A percentile compares a stretch with the other conserved stretches of the same genome.
Conservation (phyloP, 2,113 vertebrate genomes). For the Cephalopterus ornatus region DNA sequence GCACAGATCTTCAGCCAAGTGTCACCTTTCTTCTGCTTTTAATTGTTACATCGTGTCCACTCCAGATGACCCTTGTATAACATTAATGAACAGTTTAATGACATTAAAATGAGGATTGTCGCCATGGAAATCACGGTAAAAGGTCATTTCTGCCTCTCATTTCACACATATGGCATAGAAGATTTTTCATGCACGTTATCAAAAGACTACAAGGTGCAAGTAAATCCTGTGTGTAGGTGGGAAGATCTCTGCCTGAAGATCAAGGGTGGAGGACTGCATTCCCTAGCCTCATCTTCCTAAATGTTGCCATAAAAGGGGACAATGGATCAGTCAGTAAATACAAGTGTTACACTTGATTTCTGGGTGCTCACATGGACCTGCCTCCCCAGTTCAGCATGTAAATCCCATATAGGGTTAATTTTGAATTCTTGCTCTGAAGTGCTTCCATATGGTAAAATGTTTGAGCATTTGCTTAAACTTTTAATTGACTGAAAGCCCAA, state of each 20-base stretch:
- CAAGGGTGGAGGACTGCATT: neutral
- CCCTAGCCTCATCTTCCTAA: neutral
- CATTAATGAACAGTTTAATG: neutral
- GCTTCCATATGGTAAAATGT: neutral
- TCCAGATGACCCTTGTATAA: neutral
- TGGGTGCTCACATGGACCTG: neutral
- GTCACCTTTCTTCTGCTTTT: neutral
- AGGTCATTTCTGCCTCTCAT: neutral
- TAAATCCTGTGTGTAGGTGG: neutral
- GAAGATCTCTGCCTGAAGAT: neutral
- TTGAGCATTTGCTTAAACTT: neutral
- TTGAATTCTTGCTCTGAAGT: neutral
- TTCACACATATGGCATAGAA: neutral
- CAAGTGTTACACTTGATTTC: neutral
- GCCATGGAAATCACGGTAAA: neutral
- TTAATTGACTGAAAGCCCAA: neutral
- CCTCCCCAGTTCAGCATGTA: neutral
- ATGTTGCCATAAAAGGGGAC: neutral
- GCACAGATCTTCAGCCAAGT: neutral
- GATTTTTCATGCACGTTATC: neutral
- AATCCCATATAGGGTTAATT: neutral
- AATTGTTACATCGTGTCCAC: neutral
- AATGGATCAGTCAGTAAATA: neutral
- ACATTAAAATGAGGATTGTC: neutral
- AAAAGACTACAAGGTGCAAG: neutral